These are phyloP conservation scores for Diadromus collaris DNA, from an alignment of 2,888 invertebrate genomes.

Conservation along the genomic window DNA sequence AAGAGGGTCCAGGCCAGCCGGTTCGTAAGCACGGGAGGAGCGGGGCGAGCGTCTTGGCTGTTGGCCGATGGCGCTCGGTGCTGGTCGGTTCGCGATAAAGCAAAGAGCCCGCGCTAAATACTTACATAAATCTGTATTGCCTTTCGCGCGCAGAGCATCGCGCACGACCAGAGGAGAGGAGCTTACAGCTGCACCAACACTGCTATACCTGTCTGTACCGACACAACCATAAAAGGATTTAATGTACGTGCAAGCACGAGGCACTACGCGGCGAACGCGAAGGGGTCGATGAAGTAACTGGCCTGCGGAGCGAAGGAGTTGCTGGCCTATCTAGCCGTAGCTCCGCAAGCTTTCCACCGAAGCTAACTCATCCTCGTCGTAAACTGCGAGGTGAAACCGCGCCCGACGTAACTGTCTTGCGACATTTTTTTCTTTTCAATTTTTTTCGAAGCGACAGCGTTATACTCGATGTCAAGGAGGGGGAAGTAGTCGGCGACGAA, in stretches of 20 bases:
- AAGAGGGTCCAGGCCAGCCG: slow-evolving; percentile 5
- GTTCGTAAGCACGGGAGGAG: slow-evolving; percentile 14
- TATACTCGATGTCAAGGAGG: neutral
- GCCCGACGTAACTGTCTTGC: neutral
- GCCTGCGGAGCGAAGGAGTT: slow-evolving; percentile 38
- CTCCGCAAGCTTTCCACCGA: slow-evolving; percentile 26
- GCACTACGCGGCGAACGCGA: slow-evolving; percentile 1
- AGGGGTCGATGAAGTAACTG: slow-evolving; percentile 50
- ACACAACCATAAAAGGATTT: slow-evolving; percentile 41
- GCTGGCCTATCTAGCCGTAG: slow-evolving; percentile 7
- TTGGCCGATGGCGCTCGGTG: slow-evolving; percentile 71
- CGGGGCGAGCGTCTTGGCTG: slow-evolving; percentile 54
- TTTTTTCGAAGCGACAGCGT: neutral
- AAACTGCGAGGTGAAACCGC: slow-evolving; percentile 13
- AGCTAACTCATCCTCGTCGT: slow-evolving; percentile 38
- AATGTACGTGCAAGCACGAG: neutral
- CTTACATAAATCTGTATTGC: slow-evolving; percentile 81
- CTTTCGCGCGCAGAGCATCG: slow-evolving; percentile 63
- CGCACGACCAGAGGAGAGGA: slow-evolving; percentile 59
- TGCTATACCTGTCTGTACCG: slow-evolving; percentile 44
- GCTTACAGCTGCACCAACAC: slow-evolving; percentile 71
- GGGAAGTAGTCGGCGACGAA: neutral
- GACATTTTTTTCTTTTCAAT: slow-evolving; percentile 4
- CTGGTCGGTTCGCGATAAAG: slow-evolving; percentile 79
- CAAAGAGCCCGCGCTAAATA: slow-evolving; percentile 79